These are phyloP conservation scores for Chionodraco myersi DNA, from an alignment of 2,113 vertebrate genomes.

Conservation along the genomic window DNA sequence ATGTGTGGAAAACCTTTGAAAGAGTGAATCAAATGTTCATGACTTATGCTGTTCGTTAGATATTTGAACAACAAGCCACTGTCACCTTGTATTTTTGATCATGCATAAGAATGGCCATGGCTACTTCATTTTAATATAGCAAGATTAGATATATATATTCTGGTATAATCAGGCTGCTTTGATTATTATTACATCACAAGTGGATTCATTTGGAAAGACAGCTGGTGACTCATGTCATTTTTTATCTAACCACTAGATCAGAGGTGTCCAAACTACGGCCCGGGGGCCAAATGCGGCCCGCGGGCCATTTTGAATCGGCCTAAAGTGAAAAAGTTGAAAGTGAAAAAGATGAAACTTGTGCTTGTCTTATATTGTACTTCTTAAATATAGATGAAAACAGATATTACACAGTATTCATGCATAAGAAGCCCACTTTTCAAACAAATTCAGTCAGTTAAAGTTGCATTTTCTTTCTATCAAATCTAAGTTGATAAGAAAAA, in stretches of 20 bases:
- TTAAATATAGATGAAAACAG: too few relatives aligned
- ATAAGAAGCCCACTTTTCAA: too few relatives aligned
- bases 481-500: too few relatives aligned
- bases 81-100: background rate
- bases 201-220: background rate
- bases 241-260: background rate
- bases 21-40: background rate
- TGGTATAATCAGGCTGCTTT: background rate
- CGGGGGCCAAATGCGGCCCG: too few relatives aligned
- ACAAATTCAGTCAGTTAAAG: too few relatives aligned
- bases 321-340: too few relatives aligned
- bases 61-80: background rate
- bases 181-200: background rate
- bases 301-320: too few relatives aligned
- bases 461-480: too few relatives aligned
- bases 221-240: background rate
- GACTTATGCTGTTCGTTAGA: slow-evolving; percentile 1
- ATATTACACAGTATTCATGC: too few relatives aligned
- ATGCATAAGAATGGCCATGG: background rate
- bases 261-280: too few relatives aligned
- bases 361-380: too few relatives aligned
- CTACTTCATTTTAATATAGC: background rate
- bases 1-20: background rate
- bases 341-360: too few relatives aligned
- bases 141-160: background rate